phyloP scores from a whole-genome alignment of 2,113 vertebrate species.

The Pseudopipra pipra region DNA sequence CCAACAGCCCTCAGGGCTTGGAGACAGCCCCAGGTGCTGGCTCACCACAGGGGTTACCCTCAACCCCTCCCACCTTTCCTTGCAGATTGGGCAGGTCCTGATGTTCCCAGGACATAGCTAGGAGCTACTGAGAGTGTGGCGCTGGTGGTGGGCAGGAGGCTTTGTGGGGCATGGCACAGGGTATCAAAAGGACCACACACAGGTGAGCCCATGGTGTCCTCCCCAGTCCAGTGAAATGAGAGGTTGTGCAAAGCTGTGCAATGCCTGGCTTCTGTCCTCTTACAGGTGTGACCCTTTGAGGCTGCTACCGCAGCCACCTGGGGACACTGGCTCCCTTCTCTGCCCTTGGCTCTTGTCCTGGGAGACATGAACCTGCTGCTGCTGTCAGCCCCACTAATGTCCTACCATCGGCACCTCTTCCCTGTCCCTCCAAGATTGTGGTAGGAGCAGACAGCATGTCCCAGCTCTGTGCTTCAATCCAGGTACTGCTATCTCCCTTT shows the following conservation, averaged over 20 bases:
- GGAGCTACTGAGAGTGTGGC: not conserved
- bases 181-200: not conserved
- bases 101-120: not conserved
- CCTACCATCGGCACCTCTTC: not conserved
- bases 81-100: not conserved
- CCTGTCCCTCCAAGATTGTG: accelerated
- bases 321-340: not conserved
- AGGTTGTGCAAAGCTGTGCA: not conserved
- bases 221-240: accelerated
- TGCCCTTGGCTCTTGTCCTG: not conserved
- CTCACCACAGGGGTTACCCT: not conserved
- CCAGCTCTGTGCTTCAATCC: not conserved
- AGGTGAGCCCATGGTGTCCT: not conserved
- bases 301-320: not conserved
- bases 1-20: accelerated
- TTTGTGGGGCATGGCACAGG: not conserved
- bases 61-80: not conserved
- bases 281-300: not conserved
- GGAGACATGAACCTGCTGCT: not conserved
- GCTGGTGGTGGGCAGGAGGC: not conserved
- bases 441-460: not conserved
- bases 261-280: not conserved
- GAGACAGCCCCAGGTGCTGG: not conserved
- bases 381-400: not conserved
- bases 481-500: not conserved